These are phyloP conservation scores for Amiota minor DNA, from an alignment of 2,888 invertebrate species.

Conservation along the genomic window DNA sequence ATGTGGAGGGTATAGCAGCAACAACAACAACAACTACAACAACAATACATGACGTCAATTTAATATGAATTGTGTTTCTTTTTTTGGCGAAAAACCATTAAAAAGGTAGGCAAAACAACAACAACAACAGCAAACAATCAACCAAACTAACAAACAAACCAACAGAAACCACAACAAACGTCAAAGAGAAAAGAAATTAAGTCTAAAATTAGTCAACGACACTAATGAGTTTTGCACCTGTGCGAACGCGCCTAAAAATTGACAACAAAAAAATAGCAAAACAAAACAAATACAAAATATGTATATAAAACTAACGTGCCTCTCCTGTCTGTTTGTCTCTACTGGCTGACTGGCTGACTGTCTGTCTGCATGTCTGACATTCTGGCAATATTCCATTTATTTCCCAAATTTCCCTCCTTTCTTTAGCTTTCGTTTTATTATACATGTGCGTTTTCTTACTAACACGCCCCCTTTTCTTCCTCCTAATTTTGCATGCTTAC, in stretches of 20 bases:
- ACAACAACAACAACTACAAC: too few species aligned
- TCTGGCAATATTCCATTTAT: not conserved
- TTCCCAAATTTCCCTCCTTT: not conserved
- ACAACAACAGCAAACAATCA: not conserved
- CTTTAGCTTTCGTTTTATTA: too few species aligned
- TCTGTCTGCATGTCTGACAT: not conserved
- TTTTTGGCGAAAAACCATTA: too few species aligned
- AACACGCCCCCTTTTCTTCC: too few species aligned
- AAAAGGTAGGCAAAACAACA: too few species aligned
- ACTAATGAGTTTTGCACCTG: not conserved
- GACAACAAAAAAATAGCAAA: not conserved
- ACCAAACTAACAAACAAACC: not conserved
- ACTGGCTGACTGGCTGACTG: too few species aligned
- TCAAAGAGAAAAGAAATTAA: not conserved
- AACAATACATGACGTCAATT: not conserved
- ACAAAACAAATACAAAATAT: too few species aligned
- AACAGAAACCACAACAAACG: not conserved
- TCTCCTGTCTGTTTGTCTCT: too few species aligned
- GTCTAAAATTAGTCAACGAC: conserved; percentile 7
- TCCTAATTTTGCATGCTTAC: too few species aligned
- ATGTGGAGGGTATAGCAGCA: too few species aligned
- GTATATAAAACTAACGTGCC: too few species aligned
- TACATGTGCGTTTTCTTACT: too few species aligned
- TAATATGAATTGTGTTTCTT: not conserved
- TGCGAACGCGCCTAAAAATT: conserved; percentile 2